Evolutionary conservation across 2,888 invertebrate species (phyloP).

Genomic region (Tetheella fluctuosa): DNA sequence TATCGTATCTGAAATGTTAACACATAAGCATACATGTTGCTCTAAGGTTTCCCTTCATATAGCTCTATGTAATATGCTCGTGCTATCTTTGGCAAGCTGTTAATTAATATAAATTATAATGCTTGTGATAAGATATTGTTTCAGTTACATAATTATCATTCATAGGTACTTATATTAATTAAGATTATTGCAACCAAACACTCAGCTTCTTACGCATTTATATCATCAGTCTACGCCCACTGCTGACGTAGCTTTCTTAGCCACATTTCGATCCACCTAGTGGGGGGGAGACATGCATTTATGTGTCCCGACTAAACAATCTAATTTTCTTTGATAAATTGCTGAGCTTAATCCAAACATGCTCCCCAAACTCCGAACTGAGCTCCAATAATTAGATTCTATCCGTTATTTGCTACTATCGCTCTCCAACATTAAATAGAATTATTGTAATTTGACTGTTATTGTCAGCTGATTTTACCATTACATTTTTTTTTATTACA

Average conservation of each 20-base stretch:
- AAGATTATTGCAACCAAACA: too few relatives aligned
- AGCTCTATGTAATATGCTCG: background rate
- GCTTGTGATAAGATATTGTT: background rate
- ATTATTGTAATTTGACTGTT: background rate
- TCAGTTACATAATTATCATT: background rate
- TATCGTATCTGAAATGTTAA: background rate
- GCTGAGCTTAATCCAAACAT: conserved; percentile 2
- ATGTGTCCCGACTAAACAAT: background rate
- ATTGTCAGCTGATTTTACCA: background rate
- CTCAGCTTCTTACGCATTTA: background rate
- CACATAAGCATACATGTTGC: background rate
- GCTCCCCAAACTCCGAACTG: background rate
- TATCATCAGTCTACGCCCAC: background rate
- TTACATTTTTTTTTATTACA: too few relatives aligned
- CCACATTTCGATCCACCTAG: too few relatives aligned
- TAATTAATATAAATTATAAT: background rate
- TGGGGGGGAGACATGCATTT: background rate
- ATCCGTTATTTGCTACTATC: background rate
- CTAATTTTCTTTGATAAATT: conserved; percentile 5
- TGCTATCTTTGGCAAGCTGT: background rate
- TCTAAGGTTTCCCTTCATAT: background rate
- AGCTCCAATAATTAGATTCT: background rate
- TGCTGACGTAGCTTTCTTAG: too few relatives aligned
- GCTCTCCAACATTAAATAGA: background rate
- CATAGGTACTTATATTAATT: too few relatives aligned